phyloP scores from a whole-genome alignment of 2,888 invertebrate genomes.

The Trissolcus japonicus region DNA sequence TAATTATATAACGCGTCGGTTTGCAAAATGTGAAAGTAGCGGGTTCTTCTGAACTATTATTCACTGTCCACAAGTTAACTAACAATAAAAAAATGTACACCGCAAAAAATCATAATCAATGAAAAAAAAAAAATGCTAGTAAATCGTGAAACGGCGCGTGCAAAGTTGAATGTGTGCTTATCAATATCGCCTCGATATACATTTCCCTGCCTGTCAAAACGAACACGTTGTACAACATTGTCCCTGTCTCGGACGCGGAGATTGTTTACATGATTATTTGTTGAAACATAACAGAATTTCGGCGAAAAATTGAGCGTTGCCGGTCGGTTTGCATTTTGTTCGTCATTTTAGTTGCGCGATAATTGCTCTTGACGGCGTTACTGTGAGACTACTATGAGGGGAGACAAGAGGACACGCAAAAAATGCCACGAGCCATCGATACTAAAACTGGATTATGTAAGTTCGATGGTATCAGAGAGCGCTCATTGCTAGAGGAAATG shows the following conservation, averaged over 20 bases:
- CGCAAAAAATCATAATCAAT: too few species aligned
- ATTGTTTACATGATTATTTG: constrained; percentile 37
- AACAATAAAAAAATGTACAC: constrained; percentile 16
- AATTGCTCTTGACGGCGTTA: constrained; percentile 15
- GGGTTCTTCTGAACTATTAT: constrained; percentile 32
- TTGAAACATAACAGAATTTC: constrained; percentile 19
- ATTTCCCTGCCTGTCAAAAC: constrained; percentile 16
- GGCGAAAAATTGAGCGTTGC: constrained; percentile 8
- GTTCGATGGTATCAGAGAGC: constrained; percentile 28
- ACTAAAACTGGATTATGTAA: constrained; percentile 49
- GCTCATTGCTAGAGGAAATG: constrained; percentile 33
- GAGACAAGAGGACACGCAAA: constrained; percentile 28
- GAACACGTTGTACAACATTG: constrained; percentile 14
- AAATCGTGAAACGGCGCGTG: constrained; percentile 5
- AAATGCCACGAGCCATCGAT: constrained; percentile 42
- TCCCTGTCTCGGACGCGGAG: not conserved
- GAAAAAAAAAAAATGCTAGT: not conserved
- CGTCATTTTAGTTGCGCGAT: constrained; percentile 25
- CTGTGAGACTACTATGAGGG: constrained; percentile 11
- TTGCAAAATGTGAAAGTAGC: constrained; percentile 44
- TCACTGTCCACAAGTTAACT: constrained; percentile 24
- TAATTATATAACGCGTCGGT: constrained; percentile 32
- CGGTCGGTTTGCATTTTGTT: constrained; percentile 14
- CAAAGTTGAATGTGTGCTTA: constrained; percentile 6
- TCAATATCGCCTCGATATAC: constrained; percentile 29